A percentile compares a stretch with the other conserved stretches of the same genome.
Conservation (phyloP, 2,888 invertebrate genomes). For the Ochropleura leucogaster region DNA sequence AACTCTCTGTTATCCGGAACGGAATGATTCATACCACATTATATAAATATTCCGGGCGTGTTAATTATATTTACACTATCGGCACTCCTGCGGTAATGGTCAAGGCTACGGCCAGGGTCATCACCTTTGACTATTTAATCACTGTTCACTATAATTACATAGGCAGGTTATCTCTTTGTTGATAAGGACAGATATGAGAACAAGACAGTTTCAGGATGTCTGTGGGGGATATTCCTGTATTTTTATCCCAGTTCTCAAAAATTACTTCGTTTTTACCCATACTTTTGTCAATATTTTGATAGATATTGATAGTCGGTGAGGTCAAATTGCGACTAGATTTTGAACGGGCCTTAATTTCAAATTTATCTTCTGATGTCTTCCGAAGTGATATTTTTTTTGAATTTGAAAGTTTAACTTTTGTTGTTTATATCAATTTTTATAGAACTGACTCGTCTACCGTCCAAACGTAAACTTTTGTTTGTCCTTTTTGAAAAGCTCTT, state of each 20-base stretch:
- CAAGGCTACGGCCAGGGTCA: conserved; percentile 53
- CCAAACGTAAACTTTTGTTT: conserved; percentile 25
- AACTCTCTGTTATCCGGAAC: conserved; percentile 55
- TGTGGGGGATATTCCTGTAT: conserved; percentile 1
- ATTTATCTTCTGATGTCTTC: background rate
- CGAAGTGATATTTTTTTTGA: background rate
- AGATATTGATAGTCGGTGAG: background rate
- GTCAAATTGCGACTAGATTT: background rate
- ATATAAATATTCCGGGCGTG: conserved; percentile 52
- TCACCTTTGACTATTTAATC: conserved; percentile 39
- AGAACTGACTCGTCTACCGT: background rate
- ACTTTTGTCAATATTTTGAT: background rate
- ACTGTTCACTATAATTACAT: conserved; percentile 25
- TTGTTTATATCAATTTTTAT: conserved; percentile 3
- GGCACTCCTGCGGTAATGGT: conserved; percentile 55
- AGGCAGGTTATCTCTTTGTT: conserved; percentile 22
- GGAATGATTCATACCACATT: conserved; percentile 56
- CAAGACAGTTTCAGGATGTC: background rate
- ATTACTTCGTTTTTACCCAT: background rate
- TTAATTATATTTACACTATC: conserved; percentile 60
- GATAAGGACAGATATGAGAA: conserved; percentile 1
- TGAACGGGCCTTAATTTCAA: background rate
- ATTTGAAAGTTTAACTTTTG: background rate
- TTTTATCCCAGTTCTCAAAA: background rate
- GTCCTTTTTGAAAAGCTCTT: conserved; percentile 28